phyloP scores from a whole-genome alignment of 2,888 invertebrate species.

The Frankliniella intonsa region DNA sequence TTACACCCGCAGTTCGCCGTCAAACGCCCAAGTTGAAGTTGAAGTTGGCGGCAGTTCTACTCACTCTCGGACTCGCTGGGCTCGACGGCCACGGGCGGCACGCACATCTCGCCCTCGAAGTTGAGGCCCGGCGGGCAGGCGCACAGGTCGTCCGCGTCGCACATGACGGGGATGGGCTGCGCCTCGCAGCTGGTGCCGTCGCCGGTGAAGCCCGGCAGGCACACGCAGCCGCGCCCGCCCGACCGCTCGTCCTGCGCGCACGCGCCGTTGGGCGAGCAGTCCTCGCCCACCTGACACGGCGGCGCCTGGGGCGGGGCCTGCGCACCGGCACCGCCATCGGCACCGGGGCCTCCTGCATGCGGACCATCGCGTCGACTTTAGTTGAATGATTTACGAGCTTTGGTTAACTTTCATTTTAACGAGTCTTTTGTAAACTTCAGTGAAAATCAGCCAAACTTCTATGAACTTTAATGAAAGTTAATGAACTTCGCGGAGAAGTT shows the following conservation, averaged over 20 bases:
- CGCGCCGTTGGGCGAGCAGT: slow-evolving; percentile 45
- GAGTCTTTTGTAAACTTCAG: no score
- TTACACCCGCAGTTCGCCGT: no score
- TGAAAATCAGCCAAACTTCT: no score
- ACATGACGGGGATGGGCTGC: slow-evolving; percentile 45
- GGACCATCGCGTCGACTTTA: slow-evolving; percentile 45
- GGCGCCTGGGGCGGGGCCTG: slow-evolving; percentile 40
- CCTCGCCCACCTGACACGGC: slow-evolving; percentile 44
- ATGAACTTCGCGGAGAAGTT: no score
- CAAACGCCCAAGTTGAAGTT: no score
- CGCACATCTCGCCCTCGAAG: slow-evolving; percentile 29
- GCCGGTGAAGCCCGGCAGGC: slow-evolving; percentile 64
- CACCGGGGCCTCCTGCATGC: no score
- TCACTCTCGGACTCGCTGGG: background rate
- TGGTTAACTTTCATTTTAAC: no score
- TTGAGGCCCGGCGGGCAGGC: slow-evolving; percentile 49
- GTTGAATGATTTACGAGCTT: no score
- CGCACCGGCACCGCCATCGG: background rate
- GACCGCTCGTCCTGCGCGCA: slow-evolving; percentile 37
- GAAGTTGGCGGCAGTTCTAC: background rate
- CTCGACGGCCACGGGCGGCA: slow-evolving; percentile 30
- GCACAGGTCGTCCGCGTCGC: slow-evolving; percentile 45
- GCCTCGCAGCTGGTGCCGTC: slow-evolving; percentile 56
- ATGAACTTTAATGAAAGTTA: no score
- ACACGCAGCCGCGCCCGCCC: slow-evolving; percentile 52